Conservation (phyloP, 2,113 vertebrate genomes). For the Phylloscopus trochilus region DNA sequence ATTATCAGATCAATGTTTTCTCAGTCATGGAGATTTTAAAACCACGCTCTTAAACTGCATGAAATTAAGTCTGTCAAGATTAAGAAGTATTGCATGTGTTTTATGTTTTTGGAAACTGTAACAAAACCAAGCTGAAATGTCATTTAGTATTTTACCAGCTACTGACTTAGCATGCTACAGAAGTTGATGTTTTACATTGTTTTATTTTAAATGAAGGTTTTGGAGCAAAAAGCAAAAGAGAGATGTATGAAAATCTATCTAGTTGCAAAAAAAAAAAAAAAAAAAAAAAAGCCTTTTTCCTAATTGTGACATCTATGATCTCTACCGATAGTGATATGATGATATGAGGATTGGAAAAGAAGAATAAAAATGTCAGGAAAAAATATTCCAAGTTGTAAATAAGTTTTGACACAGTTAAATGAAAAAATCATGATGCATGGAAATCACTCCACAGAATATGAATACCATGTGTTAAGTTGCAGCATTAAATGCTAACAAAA, state of each 20-base stretch:
- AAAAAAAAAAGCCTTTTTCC: neutral
- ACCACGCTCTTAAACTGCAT: neutral
- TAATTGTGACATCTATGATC: neutral
- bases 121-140: neutral
- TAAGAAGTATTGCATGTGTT: neutral
- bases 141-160: neutral
- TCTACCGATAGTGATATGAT: neutral
- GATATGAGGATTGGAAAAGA: neutral
- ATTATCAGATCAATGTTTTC: neutral
- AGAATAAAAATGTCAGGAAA: conserved; percentile 11
- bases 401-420: conserved; percentile 39
- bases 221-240: neutral
- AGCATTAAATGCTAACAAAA: conserved; percentile 28
- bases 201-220: neutral
- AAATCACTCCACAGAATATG: neutral
- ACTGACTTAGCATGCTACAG: neutral
- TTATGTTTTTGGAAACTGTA: neutral
- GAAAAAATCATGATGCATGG: neutral
- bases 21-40: neutral
- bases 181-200: neutral
- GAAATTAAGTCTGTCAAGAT: neutral
- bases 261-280: neutral
- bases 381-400: conserved; percentile 27
- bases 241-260: neutral
- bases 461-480: neutral